phyloP scores from a whole-genome alignment of 2,797 vertebrate genomes.

The Amniataba percoides region DNA sequence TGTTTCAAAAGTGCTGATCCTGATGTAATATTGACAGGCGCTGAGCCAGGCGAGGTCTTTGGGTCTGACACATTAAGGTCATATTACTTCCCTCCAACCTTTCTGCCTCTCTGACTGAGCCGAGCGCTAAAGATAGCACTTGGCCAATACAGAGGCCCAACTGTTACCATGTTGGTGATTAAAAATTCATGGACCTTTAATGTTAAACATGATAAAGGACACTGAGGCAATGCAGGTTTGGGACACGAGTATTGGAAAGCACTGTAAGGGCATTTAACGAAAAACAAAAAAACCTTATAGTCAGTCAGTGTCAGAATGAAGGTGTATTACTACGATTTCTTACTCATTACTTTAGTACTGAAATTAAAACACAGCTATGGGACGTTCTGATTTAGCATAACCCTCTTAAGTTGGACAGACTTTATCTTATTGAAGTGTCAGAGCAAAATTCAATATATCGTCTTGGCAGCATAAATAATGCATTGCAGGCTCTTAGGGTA shows the following conservation, averaged over 20 bases:
- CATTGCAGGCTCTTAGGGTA: conserved; percentile 74
- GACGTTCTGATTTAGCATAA: conserved; percentile 21
- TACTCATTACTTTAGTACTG: not conserved
- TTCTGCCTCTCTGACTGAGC: conserved; percentile 51
- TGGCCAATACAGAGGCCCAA: conserved; percentile 48
- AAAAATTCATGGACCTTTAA: conserved; percentile 82
- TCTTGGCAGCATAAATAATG: conserved; percentile 82
- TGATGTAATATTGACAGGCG: conserved; percentile 78
- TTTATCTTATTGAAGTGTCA: conserved; percentile 65
- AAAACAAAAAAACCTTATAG: no score
- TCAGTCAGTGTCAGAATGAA: not conserved
- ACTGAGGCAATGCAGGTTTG: conserved; percentile 33
- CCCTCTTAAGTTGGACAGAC: conserved; percentile 45
- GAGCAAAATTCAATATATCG: conserved; percentile 75
- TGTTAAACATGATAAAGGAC: conserved; percentile 80
- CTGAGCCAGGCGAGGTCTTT: conserved; percentile 71
- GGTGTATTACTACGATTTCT: not conserved
- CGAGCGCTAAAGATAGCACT: conserved; percentile 76
- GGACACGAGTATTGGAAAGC: conserved; percentile 8
- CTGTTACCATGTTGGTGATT: conserved; percentile 64
- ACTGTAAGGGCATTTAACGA: not conserved
- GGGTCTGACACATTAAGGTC: conserved; percentile 85
- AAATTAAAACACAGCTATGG: conserved; percentile 3
- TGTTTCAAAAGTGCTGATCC: conserved; percentile 78
- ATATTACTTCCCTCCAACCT: conserved; percentile 71